Evolutionary conservation across 2,797 vertebrate species (phyloP).

Genomic region (Hoplostethus atlanticus): DNA sequence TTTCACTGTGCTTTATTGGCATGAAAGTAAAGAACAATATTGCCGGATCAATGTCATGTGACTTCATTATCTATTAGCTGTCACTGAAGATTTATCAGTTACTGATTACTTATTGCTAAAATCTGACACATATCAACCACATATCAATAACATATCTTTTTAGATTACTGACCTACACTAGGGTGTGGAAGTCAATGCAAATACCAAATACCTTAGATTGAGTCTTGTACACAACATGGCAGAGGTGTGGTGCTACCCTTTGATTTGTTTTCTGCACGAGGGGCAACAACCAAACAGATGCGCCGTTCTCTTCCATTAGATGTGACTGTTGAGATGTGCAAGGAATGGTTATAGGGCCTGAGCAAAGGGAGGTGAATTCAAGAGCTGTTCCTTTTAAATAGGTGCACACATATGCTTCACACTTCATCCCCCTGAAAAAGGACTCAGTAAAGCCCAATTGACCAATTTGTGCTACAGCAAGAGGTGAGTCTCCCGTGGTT

Average conservation of each 20-base stretch:
- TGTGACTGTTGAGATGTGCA: not conserved
- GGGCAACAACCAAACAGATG: not conserved
- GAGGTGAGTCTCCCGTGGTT: not conserved
- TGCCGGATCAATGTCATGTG: too few relatives aligned
- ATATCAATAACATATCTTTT: too few relatives aligned
- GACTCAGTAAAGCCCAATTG: not conserved
- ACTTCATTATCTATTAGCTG: too few relatives aligned
- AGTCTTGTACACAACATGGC: not conserved
- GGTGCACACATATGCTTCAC: not conserved
- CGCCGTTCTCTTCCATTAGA: not conserved
- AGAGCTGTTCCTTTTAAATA: not conserved
- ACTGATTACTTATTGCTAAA: too few relatives aligned
- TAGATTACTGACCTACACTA: too few relatives aligned
- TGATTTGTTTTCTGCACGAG: not conserved
- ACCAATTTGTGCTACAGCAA: not conserved
- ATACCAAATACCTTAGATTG: too few relatives aligned
- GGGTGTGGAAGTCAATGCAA: too few relatives aligned
- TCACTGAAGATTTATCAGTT: too few relatives aligned
- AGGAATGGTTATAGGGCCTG: not conserved
- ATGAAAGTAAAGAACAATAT: too few relatives aligned
- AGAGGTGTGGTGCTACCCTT: not conserved
- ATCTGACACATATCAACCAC: too few relatives aligned
- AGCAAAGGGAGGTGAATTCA: not conserved
- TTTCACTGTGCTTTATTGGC: too few relatives aligned
- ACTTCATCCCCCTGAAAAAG: not conserved